These are phyloP conservation scores for Shinisaurus crocodilurus DNA, from an alignment of 2,113 vertebrate species.

Conservation along the genomic window DNA sequence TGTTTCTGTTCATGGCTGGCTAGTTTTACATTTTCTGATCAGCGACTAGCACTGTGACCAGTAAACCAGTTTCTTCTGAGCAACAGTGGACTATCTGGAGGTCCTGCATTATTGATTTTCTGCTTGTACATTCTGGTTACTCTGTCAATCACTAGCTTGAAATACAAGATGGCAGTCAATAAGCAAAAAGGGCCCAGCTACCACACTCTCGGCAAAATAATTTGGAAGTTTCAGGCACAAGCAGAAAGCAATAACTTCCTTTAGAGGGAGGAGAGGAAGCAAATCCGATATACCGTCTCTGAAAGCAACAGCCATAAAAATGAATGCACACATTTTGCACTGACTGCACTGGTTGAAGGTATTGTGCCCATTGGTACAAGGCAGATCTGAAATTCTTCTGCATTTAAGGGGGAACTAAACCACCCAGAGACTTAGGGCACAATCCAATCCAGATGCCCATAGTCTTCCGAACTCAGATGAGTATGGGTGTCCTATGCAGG, in stretches of 20 bases:
- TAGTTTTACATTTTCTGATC: conserved; percentile 90
- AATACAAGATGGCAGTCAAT: conserved; percentile 89
- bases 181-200: conserved; percentile 79
- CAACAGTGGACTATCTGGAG: conserved; percentile 81
- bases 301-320: conserved; percentile 16
- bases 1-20: conserved; percentile 87
- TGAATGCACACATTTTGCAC: background rate
- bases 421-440: background rate
- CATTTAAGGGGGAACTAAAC: background rate
- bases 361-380: background rate
- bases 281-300: conserved; percentile 45
- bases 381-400: background rate
- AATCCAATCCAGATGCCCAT: too few relatives aligned
- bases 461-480: too few relatives aligned
- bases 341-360: background rate
- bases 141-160: conserved; percentile 89
- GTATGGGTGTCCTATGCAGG: too few relatives aligned
- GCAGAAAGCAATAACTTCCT: conserved; percentile 52
- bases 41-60: conserved; percentile 83
- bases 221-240: conserved; percentile 41
- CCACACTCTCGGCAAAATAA: conserved; percentile 73
- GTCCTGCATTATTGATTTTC: conserved; percentile 91
- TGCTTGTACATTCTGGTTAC: conserved; percentile 82
- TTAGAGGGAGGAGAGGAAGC: conserved; percentile 26
- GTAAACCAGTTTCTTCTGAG: conserved; percentile 86